Evolutionary conservation across 2,113 vertebrate species (phyloP).

Genomic region (Chamaea fasciata): DNA sequence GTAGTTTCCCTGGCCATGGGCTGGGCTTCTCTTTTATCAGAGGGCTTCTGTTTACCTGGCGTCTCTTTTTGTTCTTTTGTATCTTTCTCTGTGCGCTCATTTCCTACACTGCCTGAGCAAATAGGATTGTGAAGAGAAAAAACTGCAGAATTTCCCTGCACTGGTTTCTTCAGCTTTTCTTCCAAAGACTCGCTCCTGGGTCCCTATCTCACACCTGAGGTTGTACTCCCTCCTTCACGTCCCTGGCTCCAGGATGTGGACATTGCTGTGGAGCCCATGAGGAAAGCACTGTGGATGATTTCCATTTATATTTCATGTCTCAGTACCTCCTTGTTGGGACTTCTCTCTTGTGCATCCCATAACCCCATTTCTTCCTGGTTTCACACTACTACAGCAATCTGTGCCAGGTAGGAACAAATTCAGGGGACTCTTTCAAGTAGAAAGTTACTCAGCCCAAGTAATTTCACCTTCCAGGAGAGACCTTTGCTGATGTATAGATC

Average conservation of each 20-base stretch:
- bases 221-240: not conserved
- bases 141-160: not conserved
- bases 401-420: not conserved
- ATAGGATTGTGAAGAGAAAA: not conserved
- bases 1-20: not conserved
- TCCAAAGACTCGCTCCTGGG: not conserved
- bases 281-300: not conserved
- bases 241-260: not conserved
- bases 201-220: not conserved
- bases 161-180: not conserved
- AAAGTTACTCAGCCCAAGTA: not conserved
- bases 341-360: not conserved
- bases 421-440: not conserved
- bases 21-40: not conserved
- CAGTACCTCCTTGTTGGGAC: not conserved
- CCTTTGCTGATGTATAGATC: not conserved
- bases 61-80: not conserved
- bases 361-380: not conserved
- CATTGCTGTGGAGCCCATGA: not conserved
- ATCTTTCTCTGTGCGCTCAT: not conserved
- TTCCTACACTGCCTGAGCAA: not conserved
- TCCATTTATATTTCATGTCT: not conserved
- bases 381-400: not conserved
- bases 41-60: not conserved
- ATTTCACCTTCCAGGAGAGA: not conserved